Base-by-base conservation (phyloP, 2,888 invertebrate species). In the Alentia gelatinosa region DNA sequence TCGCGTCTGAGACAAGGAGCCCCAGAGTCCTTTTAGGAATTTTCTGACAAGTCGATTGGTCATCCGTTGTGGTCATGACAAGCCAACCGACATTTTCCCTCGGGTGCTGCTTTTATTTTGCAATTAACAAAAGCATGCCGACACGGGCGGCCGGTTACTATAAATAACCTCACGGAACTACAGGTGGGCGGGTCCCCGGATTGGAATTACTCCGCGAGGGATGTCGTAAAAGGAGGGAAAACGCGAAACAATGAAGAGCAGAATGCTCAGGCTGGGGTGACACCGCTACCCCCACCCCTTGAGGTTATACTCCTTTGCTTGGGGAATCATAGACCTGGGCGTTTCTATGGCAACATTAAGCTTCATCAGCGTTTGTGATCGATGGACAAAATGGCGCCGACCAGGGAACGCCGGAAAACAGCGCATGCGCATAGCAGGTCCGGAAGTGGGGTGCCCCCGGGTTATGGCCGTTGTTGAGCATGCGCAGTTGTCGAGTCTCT, bases 321-420 rank as follows among this genome's bases (percentile, higher is more conserved):
- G n/a, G n/a, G n/a, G n/a, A n/a, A n/a, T n/a, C n/a, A n/a, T n/a
- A n/a, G n/a, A n/a, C n/a, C n/a, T n/a, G n/a, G n/a, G n/a, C n/a
- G n/a, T 86, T 90, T 30, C 40, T 79, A 47, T 42, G 50, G 30
- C 68, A 68, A 26, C 68, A 23, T 83, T 83, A 84, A 84, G 35
- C 89, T 4, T 89, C 47, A 89, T 89, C 50, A 50, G 37, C n/a
- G n/a, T 35, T 30, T 42, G 23, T 89, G 37, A 50, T 47, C 12
- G 50, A 37, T 89, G 56, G n/a, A 30, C 68, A 68, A 68, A 15
- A 68, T 68, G 68, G 68, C 68, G 12, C 30, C 68, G n/a, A 30
- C 68, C 30, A 19, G 68, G 12, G 30, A 68, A 9, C 68, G 26
- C 68, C 68, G 68, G 68, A 68, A 68, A 30, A 30, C 12, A 26